A percentile compares a stretch with the other conserved stretches of the same genome.
Conservation (phyloP, 64 coral and sea anemone species). For the Montipora sp. region DNA sequence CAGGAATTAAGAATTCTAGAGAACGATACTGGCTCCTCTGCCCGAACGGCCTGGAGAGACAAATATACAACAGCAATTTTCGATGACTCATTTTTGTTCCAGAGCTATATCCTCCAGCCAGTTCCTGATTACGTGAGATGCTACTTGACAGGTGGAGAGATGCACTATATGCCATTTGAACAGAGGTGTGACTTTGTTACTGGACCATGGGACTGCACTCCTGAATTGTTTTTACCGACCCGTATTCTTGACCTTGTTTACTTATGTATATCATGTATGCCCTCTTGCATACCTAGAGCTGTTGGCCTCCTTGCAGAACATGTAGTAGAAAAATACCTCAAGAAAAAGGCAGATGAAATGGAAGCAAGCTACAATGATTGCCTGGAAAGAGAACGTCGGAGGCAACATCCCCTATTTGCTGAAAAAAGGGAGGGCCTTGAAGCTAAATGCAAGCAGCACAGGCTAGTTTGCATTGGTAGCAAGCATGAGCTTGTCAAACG, state of each 20-base stretch:
- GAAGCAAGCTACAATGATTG: background rate
- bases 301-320: background rate
- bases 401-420: background rate
- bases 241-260: background rate
- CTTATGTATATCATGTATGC: background rate
- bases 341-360: background rate
- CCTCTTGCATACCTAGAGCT: background rate
- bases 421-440: background rate
- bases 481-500: background rate
- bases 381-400: background rate
- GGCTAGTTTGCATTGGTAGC: background rate
- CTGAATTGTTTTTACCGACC: background rate
- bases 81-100: background rate
- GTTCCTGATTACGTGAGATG: constrained; percentile 28
- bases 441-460: background rate
- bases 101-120: background rate
- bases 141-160: background rate
- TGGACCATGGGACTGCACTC: background rate
- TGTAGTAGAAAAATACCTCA: background rate
- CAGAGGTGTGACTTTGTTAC: background rate
- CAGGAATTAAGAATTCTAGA: too few relatives aligned
- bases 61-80: background rate
- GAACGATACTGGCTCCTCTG: background rate
- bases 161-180: constrained; percentile 6
- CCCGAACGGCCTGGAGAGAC: background rate